Percentiles rank a stretch among this genome's conserved stretches.
phyloP scores from a whole-genome alignment of 2,113 vertebrate species.

The Micromys minutus region DNA sequence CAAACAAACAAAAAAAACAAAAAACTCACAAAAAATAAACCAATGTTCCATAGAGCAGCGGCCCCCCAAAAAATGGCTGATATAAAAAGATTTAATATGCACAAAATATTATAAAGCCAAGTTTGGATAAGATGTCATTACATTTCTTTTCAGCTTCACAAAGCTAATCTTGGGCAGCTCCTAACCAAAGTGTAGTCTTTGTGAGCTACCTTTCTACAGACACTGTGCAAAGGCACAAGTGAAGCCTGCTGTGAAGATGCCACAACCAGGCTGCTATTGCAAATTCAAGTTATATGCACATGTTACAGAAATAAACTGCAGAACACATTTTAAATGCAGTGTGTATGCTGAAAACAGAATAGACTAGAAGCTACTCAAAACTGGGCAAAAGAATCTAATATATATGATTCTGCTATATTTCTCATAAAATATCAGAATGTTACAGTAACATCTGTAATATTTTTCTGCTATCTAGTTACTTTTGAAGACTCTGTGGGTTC shows the following conservation, averaged over 20 bases:
- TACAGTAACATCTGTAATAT: background rate
- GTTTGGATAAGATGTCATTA: background rate
- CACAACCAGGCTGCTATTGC: background rate
- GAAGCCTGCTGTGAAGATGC: slow-evolving; percentile 13
- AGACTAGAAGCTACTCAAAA: background rate
- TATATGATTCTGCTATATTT: background rate
- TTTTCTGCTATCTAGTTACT: background rate
- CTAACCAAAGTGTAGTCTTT: slow-evolving; percentile 20
- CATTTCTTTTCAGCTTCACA: slow-evolving; percentile 36
- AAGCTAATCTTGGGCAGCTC: slow-evolving; percentile 5
- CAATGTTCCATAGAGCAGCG: background rate
- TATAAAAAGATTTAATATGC: slow-evolving; percentile 13
- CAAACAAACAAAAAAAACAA: too few relatives aligned
- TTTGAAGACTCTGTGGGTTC: background rate
- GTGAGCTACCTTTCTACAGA: background rate
- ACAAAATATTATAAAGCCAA: slow-evolving; percentile 32
- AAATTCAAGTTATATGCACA: slow-evolving; percentile 43
- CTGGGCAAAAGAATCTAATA: background rate
- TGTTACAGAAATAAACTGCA: background rate
- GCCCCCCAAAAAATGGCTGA: slow-evolving; percentile 3
- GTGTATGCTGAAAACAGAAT: background rate
- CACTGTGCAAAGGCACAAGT: background rate
- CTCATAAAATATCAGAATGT: background rate
- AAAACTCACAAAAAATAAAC: too few relatives aligned
- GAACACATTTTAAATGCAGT: background rate